These are phyloP conservation scores for Drosophila ustulata DNA, from an alignment of 2,888 invertebrate genomes.

Conservation along the genomic window DNA sequence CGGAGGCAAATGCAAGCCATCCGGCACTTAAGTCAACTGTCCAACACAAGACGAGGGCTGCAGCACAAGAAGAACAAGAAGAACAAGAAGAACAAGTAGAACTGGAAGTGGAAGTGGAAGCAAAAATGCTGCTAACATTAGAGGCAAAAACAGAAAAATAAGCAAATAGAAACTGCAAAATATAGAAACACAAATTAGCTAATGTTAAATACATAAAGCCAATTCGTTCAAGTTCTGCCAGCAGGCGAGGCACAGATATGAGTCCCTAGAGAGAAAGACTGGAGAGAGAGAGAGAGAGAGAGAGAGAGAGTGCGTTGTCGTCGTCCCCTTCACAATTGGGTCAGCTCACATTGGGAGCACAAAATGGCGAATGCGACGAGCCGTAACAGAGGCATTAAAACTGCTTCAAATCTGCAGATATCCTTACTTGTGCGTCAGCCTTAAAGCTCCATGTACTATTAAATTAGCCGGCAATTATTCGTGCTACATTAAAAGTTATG, in stretches of 20 bases:
- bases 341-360: conserved; percentile 73
- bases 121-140: conserved; percentile 43
- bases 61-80: neutral
- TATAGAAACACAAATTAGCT: conserved; percentile 68
- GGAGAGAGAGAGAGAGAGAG: neutral
- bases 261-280: conserved; percentile 47
- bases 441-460: conserved; percentile 48
- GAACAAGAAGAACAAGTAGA: too few species aligned
- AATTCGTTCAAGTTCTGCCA: conserved; percentile 45
- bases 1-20: conserved; percentile 32
- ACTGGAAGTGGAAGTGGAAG: neutral
- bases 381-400: conserved; percentile 50
- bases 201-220: conserved; percentile 68
- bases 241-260: conserved; percentile 37
- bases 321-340: conserved; percentile 60
- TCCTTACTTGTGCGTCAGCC: conserved; percentile 15
- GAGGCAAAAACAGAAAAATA: conserved; percentile 4
- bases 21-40: conserved; percentile 59
- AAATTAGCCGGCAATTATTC: conserved; percentile 22
- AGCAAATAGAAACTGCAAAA: neutral
- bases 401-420: conserved; percentile 51
- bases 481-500: neutral
- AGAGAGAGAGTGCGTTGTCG: conserved; percentile 33
- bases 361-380: conserved; percentile 64
- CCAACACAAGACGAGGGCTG: conserved; percentile 21